Evolutionary conservation across 2,113 vertebrate genomes (phyloP).

Genomic region (Alexandromys fortis): DNA sequence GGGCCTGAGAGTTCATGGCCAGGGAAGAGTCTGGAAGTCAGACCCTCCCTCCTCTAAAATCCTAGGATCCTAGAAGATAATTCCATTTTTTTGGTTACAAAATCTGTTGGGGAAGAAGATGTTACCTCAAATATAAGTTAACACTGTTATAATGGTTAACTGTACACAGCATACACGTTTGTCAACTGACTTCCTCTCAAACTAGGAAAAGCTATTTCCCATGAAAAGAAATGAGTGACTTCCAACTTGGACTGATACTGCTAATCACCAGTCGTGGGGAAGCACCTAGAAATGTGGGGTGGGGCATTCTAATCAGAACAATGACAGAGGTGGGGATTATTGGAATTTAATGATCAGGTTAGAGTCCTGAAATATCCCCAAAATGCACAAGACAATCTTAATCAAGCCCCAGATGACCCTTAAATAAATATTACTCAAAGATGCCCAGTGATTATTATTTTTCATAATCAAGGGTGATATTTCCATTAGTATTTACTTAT

Average conservation of each 20-base stretch:
- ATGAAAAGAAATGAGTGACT: slow-evolving; percentile 43
- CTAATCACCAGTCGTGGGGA: not conserved
- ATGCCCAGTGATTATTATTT: not conserved
- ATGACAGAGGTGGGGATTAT: not conserved
- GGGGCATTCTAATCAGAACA: slow-evolving; percentile 24
- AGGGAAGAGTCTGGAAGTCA: not conserved
- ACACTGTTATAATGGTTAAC: slow-evolving; percentile 18
- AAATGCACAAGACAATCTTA: not conserved
- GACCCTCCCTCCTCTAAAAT: not conserved
- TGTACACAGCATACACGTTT: slow-evolving; percentile 2
- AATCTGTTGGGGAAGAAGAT: slow-evolving; percentile 47
- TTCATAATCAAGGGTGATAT: not conserved
- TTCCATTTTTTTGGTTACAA: slow-evolving; percentile 22
- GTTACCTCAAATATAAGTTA: not conserved
- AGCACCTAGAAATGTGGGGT: slow-evolving; percentile 23
- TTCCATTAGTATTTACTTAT: not conserved
- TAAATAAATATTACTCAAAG: not conserved
- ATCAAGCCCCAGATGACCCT: not conserved
- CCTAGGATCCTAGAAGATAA: slow-evolving; percentile 9
- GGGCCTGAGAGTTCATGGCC: not conserved
- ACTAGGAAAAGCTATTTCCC: slow-evolving; percentile 29
- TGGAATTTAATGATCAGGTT: not conserved
- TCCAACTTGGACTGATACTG: not conserved
- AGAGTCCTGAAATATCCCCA: not conserved
- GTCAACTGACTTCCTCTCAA: slow-evolving; percentile 3